Evolutionary conservation across 2,888 invertebrate genomes (phyloP).

Genomic region (Erebia epiphron): DNA sequence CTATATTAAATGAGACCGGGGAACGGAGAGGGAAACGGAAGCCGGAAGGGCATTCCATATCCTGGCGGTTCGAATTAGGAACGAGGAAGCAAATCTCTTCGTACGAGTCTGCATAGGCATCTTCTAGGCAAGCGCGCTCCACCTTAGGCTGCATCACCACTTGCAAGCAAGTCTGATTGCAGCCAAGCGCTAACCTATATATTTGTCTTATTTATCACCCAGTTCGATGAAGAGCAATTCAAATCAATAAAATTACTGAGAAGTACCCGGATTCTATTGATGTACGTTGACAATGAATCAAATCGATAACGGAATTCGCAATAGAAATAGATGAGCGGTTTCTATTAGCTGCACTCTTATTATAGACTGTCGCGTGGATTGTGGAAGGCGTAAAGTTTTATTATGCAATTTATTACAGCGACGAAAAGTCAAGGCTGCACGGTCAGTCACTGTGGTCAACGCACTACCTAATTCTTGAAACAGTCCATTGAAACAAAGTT

Average conservation of each 20-base stretch:
- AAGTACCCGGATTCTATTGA: slow-evolving; percentile 28
- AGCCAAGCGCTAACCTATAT: too few relatives aligned
- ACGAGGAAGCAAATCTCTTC: too few relatives aligned
- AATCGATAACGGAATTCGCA: slow-evolving; percentile 25
- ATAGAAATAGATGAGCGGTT: slow-evolving; percentile 19
- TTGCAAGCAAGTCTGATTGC: too few relatives aligned
- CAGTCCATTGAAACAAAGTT: slow-evolving; percentile 9
- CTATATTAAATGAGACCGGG: too few relatives aligned
- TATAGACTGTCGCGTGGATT: slow-evolving; percentile 21
- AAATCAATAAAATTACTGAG: slow-evolving; percentile 30
- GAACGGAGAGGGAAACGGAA: too few relatives aligned
- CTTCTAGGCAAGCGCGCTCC: too few relatives aligned
- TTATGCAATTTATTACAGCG: slow-evolving; percentile 28
- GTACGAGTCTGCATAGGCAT: too few relatives aligned
- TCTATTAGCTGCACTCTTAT: slow-evolving; percentile 13
- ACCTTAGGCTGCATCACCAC: too few relatives aligned
- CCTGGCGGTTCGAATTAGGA: too few relatives aligned
- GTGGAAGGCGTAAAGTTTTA: slow-evolving; percentile 21
- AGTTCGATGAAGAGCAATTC: slow-evolving; percentile 20
- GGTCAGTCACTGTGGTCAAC: slow-evolving; percentile 27
- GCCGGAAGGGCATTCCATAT: too few relatives aligned
- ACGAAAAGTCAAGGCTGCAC: slow-evolving; percentile 30
- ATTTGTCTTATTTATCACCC: background rate
- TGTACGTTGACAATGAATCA: slow-evolving; percentile 13
- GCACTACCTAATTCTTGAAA: slow-evolving; percentile 21